Evolutionary conservation across 2,797 vertebrate species (phyloP).

Genomic region (Falco peregrinus): DNA sequence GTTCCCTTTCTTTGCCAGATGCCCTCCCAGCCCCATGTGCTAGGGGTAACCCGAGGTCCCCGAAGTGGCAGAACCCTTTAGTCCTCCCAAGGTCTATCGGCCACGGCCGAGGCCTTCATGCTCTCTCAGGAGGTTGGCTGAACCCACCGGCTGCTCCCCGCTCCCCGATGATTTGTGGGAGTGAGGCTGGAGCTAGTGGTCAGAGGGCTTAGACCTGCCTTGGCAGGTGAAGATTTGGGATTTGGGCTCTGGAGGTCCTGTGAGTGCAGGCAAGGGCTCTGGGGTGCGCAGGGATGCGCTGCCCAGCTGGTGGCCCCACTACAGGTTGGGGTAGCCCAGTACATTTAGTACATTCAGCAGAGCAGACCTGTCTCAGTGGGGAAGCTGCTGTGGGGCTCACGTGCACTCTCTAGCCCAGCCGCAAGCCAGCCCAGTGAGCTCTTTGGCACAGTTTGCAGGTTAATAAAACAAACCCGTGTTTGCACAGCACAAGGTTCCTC

Average conservation of each 20-base stretch:
- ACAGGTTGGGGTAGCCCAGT: not conserved
- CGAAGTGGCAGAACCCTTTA: not conserved
- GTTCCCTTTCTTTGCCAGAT: not conserved
- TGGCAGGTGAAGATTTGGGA: not conserved
- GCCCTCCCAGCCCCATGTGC: not conserved
- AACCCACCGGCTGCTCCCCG: not conserved
- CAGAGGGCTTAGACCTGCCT: not conserved
- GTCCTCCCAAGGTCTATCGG: not conserved
- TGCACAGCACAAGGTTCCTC: not conserved
- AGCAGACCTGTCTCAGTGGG: not conserved
- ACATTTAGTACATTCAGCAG: not conserved
- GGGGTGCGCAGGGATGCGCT: not conserved
- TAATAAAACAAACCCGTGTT: slow-evolving; percentile 26
- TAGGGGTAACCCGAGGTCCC: not conserved
- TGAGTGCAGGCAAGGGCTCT: not conserved
- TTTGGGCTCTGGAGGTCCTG: not conserved
- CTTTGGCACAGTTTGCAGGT: slow-evolving; percentile 37
- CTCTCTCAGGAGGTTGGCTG: not conserved
- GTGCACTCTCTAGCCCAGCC: not conserved
- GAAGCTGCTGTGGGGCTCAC: not conserved
- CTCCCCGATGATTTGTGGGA: not conserved
- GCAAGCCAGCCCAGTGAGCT: accelerated
- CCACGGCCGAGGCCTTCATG: not conserved
- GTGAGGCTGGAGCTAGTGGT: not conserved
- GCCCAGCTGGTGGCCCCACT: not conserved